Percentiles rank a stretch among this genome's conserved stretches.
These are phyloP conservation scores for Rhinichthys klamathensis DNA, from an alignment of 2,113 vertebrate species.

Conservation along the genomic window DNA sequence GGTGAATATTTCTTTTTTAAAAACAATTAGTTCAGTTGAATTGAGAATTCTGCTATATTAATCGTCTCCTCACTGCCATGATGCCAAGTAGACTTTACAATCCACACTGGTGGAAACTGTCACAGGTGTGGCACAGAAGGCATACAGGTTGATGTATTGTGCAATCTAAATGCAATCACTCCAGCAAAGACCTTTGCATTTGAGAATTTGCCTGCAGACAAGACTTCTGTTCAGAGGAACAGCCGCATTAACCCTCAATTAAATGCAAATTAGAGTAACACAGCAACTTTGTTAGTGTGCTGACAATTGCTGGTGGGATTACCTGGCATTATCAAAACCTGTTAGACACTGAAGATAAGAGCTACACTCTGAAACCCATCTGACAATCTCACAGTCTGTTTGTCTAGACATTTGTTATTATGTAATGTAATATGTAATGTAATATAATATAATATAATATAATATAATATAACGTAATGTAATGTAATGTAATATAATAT, in stretches of 20 bases:
- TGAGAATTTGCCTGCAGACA: conserved; percentile 11
- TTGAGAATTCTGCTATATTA: background rate
- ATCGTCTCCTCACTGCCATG: background rate
- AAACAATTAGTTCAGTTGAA: background rate
- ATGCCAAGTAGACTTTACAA: background rate
- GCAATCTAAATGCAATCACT: conserved; percentile 38
- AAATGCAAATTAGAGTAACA: conserved; percentile 65
- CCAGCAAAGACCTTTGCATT: conserved; percentile 31
- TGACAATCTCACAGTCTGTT: background rate
- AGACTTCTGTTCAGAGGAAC: conserved; percentile 46
- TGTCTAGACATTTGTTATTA: background rate
- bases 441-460: no score
- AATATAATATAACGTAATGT: background rate
- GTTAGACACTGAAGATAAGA: background rate
- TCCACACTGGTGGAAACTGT: conserved; percentile 1
- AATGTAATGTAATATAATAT: background rate
- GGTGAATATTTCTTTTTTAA: background rate
- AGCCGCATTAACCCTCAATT: conserved; percentile 66
- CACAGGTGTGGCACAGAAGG: conserved; percentile 18
- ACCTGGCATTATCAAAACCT: background rate
- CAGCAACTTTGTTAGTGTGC: background rate
- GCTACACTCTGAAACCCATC: background rate
- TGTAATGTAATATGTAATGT: background rate
- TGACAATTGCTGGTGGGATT: background rate
- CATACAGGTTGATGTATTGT: conserved; percentile 47